These are phyloP conservation scores for Thaleichthys pacificus DNA, from an alignment of 2,797 vertebrate species.

Conservation along the genomic window DNA sequence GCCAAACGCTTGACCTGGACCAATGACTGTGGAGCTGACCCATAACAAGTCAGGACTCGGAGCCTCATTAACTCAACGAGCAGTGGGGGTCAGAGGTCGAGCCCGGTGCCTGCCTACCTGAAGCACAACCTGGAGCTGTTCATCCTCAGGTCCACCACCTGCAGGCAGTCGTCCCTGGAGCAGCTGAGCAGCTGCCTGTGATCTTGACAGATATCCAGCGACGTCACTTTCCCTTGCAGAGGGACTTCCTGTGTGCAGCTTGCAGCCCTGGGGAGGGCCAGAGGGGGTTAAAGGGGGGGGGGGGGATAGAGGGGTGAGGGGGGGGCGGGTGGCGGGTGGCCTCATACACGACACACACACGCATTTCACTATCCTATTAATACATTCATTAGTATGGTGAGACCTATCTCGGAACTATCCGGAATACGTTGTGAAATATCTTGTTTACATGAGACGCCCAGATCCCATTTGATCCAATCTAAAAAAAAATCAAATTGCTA, in stretches of 20 bases:
- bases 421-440: neutral
- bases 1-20: neutral
- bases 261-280: slow-evolving; percentile 57
- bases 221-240: slow-evolving; percentile 82
- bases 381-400: neutral
- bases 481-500: neutral
- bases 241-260: slow-evolving; percentile 79
- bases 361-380: neutral
- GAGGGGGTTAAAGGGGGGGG: neutral
- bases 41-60: neutral
- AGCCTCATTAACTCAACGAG: neutral
- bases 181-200: slow-evolving; percentile 84
- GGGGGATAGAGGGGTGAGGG: too few species aligned
- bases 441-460: neutral
- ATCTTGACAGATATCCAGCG: slow-evolving; percentile 80
- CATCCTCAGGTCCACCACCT: slow-evolving; percentile 82
- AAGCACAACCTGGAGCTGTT: slow-evolving; percentile 71
- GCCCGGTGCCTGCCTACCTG: slow-evolving; percentile 55
- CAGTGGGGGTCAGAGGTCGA: neutral
- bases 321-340: too few species aligned
- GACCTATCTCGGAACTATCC: too few species aligned
- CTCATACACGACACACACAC: too few species aligned
- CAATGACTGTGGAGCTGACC: neutral
- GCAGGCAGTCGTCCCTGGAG: slow-evolving; percentile 83
- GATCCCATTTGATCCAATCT: neutral